These are phyloP conservation scores for Digitonthophagus gazella DNA, from an alignment of 2,888 invertebrate genomes.

Conservation along the genomic window DNA sequence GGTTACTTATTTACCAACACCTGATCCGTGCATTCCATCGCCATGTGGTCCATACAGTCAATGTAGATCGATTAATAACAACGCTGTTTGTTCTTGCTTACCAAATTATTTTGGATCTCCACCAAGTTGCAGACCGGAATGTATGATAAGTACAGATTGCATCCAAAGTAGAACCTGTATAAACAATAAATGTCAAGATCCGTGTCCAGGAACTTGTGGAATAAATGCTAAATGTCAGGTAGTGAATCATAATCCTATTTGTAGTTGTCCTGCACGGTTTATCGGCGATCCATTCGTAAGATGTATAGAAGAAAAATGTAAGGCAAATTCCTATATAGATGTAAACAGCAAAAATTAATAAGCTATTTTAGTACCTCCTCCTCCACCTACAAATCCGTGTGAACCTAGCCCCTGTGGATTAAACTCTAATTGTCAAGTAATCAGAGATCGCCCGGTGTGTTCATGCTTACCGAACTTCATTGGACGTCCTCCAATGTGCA, in stretches of 20 bases:
- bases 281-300: slow-evolving; percentile 80
- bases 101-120: slow-evolving; percentile 77
- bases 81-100: slow-evolving; percentile 79
- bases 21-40: slow-evolving; percentile 62
- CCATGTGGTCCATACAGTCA: slow-evolving; percentile 81
- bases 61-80: slow-evolving; percentile 69
- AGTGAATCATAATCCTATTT: slow-evolving; percentile 82
- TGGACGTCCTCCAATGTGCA: slow-evolving; percentile 81
- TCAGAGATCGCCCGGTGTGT: slow-evolving; percentile 75
- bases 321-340: slow-evolving; percentile 47
- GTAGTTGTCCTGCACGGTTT: slow-evolving; percentile 73
- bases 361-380: slow-evolving; percentile 56
- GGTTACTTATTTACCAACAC: slow-evolving; percentile 41
- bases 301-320: slow-evolving; percentile 68
- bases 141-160: slow-evolving; percentile 81
- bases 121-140: slow-evolving; percentile 74
- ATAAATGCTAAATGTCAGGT: slow-evolving; percentile 77
- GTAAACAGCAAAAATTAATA: background rate
- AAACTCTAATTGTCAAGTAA: slow-evolving; percentile 76
- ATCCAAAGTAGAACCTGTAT: slow-evolving; percentile 77
- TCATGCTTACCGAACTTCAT: slow-evolving; percentile 76
- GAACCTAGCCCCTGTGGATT: slow-evolving; percentile 81
- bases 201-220: slow-evolving; percentile 82
- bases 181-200: slow-evolving; percentile 76
- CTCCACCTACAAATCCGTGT: slow-evolving; percentile 64